Evolutionary conservation across 2,888 invertebrate species (phyloP), one percentile per base, ranked within the genome.

Genomic region (Philonicus albiceps): DNA sequence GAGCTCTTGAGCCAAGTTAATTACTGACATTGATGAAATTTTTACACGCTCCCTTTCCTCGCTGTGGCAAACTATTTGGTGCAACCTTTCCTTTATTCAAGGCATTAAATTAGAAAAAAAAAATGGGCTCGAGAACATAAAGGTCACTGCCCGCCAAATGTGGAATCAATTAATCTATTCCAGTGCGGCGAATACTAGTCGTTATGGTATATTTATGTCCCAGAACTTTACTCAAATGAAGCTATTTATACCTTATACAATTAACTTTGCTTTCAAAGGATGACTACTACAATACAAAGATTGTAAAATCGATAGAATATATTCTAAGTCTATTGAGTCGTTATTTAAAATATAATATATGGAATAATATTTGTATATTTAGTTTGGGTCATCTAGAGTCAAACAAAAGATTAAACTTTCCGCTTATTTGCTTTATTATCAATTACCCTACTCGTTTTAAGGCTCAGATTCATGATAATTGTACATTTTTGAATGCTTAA

Each of bases 21-120:
- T 76, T 76, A 43, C 76, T 22, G 40, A 19, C 43, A 27, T 43
- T 76, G 76, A 76, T 76, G 76, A 43, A 76, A 76, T 76, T 76
- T 76, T 27, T 27, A 40, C 76, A 76, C 43, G 76, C 34, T 40
- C 74, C 7, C 37, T 31, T 37, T 74, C 37, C 31, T n/a, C 74
- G 19, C n/a, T 8, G 34, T 74, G 8, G 49, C 27, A 19, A 30
- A 31, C 31, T 37, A 31, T n/a, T 74, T 4, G 16, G n/a, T 74
- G 34, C 34, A 16, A 74, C 74, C n/a, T 34, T 74, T 31, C 34
- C 31, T 34, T 74, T 30, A 34, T 31, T 74, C 37, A 34, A 2
- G 74, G 34, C 6, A 8, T 74, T 31, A 74, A 74, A 74, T 74
- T 74, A 34, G 74, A 19, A 74, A 31, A 74, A 16, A 74, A 37